These are phyloP conservation scores for Halcyon senegalensis DNA, from an alignment of 2,113 vertebrate species.

Conservation along the genomic window DNA sequence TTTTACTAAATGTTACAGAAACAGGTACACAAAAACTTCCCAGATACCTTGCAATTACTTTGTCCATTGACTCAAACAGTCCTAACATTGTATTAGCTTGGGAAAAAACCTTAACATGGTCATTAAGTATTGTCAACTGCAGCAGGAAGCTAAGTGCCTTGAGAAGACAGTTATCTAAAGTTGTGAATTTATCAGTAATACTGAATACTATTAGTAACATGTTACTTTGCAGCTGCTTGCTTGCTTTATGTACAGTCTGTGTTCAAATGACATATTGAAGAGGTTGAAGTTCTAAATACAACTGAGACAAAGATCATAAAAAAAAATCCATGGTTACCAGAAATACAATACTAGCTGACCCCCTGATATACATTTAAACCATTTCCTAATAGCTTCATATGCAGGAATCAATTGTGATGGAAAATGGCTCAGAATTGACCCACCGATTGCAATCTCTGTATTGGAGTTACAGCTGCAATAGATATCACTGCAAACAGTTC, in stretches of 20 bases:
- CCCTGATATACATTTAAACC: background rate
- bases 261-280: background rate
- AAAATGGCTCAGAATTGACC: background rate
- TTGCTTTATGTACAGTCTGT: background rate
- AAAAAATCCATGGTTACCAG: background rate
- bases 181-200: background rate
- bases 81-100: background rate
- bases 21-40: background rate
- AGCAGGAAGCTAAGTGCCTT: background rate
- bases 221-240: background rate
- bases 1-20: background rate
- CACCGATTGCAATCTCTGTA: accelerated
- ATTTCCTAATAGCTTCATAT: background rate
- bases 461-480: background rate
- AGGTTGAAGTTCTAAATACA: background rate
- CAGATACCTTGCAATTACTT: background rate
- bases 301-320: background rate
- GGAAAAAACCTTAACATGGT: background rate
- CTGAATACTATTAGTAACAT: background rate
- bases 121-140: background rate
- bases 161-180: background rate
- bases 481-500: background rate
- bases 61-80: background rate
- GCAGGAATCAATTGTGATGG: background rate
- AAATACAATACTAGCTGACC: background rate